Evolutionary conservation across 2,113 vertebrate genomes (phyloP).

Genomic region (Callopanchax toddi): DNA sequence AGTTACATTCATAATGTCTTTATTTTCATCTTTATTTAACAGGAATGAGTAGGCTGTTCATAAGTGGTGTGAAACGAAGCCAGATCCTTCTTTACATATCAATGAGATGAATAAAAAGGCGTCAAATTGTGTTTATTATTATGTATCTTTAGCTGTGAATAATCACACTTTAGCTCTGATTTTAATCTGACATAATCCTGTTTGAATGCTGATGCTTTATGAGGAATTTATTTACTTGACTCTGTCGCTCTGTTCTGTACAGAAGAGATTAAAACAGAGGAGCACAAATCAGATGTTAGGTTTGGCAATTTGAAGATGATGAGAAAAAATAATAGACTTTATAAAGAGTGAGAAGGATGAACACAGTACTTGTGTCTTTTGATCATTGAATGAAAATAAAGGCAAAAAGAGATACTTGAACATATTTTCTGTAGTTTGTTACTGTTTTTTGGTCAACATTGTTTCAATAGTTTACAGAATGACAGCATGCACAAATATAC

Average conservation of each 20-base stretch:
- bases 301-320: not conserved
- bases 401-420: no score
- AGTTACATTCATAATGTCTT: not conserved
- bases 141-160: slow-evolving; percentile 3
- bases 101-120: not conserved
- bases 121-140: not conserved
- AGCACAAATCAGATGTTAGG: not conserved
- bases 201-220: slow-evolving; percentile 16
- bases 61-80: slow-evolving; percentile 6
- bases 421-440: no score
- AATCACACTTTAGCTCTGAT: slow-evolving; percentile 15
- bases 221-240: not conserved
- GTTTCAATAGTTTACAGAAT: no score
- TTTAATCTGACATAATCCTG: slow-evolving; percentile 19
- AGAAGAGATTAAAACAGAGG: slow-evolving; percentile 16
- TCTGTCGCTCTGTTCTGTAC: not conserved
- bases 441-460: no score
- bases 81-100: slow-evolving; percentile 3
- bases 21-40: not conserved
- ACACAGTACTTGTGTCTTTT: no score
- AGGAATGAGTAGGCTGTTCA: not conserved
- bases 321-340: not conserved
- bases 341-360: no score
- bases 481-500: no score
- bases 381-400: no score